Evolutionary conservation across 2,888 invertebrate genomes (phyloP), one percentile per base, ranked within the genome.

Genomic region (Hydroisotoma schaefferi): DNA sequence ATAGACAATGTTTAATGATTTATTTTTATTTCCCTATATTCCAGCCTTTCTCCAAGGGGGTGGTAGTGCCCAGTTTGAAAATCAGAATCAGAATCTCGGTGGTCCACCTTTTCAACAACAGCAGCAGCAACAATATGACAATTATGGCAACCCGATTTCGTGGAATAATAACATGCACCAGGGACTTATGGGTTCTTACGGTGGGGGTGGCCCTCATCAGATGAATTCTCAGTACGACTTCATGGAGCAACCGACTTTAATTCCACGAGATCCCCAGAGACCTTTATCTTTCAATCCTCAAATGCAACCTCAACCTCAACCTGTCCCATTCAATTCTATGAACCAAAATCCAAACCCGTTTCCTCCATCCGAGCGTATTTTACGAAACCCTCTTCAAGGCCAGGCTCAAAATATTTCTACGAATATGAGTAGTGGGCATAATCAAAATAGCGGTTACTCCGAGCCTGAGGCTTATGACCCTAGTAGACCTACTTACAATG

Each of bases 391-490:
- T 40, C n/a, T n/a, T n/a, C n/a, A n/a, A n/a, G n/a, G n/a, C n/a
- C n/a, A n/a, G n/a, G n/a, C n/a, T n/a, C n/a, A n/a, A n/a, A n/a
- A n/a, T n/a, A n/a, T n/a, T n/a, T n/a, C n/a, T n/a, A n/a, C n/a
- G n/a, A n/a, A n/a, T n/a, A n/a, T n/a, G n/a, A n/a, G n/a, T n/a
- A n/a, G n/a, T n/a, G n/a, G n/a, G n/a, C n/a, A n/a, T n/a, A n/a
- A n/a, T n/a, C n/a, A n/a, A n/a, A n/a, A n/a, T n/a, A n/a, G n/a
- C n/a, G 40, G 40, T 40, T 4, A 15, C 5, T 15, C 8, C n/a
- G 40, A 22, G 0, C 37, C 38, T n/a, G 61, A 61, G 8, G 3
- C 44, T 15, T 61, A 61, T 22, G 61, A 61, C 33, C 61, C 61
- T 10, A 57, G 46, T 26, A 33, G 15, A 28, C 61, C 61, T 12